These are phyloP conservation scores for Varecia variegata DNA, from an alignment of 2,797 vertebrate species.

Conservation along the genomic window DNA sequence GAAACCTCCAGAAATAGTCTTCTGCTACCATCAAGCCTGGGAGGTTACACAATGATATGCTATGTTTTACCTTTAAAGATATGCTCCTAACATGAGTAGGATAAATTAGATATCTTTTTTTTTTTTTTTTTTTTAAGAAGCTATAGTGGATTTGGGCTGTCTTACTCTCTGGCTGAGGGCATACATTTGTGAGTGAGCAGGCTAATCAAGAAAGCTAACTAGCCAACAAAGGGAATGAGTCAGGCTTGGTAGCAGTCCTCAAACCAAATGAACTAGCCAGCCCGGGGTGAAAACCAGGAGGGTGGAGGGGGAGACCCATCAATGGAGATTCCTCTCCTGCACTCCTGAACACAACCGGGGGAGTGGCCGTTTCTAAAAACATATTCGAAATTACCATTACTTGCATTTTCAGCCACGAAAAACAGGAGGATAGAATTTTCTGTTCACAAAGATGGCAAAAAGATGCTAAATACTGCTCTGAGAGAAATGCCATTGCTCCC, in stretches of 20 bases:
- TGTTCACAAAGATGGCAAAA: constrained; percentile 20
- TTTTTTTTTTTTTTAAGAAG: neutral
- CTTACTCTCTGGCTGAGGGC: neutral
- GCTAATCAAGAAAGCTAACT: neutral
- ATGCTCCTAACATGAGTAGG: neutral
- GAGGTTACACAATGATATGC: neutral
- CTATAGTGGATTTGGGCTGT: neutral
- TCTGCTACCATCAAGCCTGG: neutral
- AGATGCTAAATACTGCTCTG: neutral
- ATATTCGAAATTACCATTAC: neutral
- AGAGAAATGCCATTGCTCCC: neutral
- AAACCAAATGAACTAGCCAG: neutral
- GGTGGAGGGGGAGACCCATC: neutral
- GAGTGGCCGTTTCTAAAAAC: neutral
- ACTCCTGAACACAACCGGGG: neutral
- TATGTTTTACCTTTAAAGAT: neutral
- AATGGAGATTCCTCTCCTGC: neutral
- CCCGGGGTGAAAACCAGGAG: neutral
- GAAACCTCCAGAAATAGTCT: constrained; percentile 6
- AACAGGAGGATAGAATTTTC: neutral
- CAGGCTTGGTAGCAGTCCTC: neutral
- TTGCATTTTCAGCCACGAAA: constrained; percentile 21
- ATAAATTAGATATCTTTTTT: neutral
- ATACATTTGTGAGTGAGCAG: neutral
- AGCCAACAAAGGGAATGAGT: neutral